Evolutionary conservation across 2,113 vertebrate species (phyloP).

Genomic region (Hypomesus transpacificus): DNA sequence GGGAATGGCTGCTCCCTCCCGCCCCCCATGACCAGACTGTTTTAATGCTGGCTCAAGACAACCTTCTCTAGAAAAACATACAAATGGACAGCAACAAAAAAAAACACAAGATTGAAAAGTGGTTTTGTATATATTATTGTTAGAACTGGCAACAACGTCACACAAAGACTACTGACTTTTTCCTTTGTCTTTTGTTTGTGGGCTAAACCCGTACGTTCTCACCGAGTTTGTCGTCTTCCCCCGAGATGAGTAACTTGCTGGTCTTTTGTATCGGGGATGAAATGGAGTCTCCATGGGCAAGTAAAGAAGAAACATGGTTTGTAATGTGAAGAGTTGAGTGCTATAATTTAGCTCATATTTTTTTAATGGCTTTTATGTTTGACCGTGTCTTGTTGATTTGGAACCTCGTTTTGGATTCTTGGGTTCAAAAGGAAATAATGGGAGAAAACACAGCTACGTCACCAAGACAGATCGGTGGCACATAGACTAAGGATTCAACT

Average conservation of each 20-base stretch:
- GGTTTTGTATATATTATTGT: slow-evolving; percentile 97
- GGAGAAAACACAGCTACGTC: slow-evolving; percentile 82
- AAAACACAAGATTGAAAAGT: slow-evolving; percentile 38
- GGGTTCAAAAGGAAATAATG: slow-evolving; percentile 65
- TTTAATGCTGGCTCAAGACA: slow-evolving; percentile 82
- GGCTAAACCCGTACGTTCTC: slow-evolving; percentile 71
- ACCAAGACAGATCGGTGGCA: slow-evolving; percentile 94
- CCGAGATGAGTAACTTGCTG: slow-evolving; percentile 80
- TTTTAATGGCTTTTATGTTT: slow-evolving; percentile 81
- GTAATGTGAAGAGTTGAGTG: slow-evolving; percentile 90
- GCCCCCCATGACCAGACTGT: slow-evolving; percentile 75
- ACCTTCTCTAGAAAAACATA: slow-evolving; percentile 60
- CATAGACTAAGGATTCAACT: slow-evolving; percentile 95
- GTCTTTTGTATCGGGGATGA: slow-evolving; percentile 88
- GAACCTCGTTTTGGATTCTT: slow-evolving; percentile 77
- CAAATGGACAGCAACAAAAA: slow-evolving; percentile 60
- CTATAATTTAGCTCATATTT: slow-evolving; percentile 78
- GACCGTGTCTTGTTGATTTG: slow-evolving; percentile 76
- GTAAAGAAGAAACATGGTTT: slow-evolving; percentile 63
- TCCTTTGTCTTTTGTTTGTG: slow-evolving; percentile 83
- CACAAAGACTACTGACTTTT: slow-evolving; percentile 95
- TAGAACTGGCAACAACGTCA: slow-evolving; percentile 88
- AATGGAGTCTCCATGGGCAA: slow-evolving; percentile 80
- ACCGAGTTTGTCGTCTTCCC: slow-evolving; percentile 65
- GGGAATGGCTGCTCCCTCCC: slow-evolving; percentile 75